These are phyloP conservation scores for Enoplosus armatus DNA, from an alignment of 2,797 vertebrate genomes.

Conservation along the genomic window DNA sequence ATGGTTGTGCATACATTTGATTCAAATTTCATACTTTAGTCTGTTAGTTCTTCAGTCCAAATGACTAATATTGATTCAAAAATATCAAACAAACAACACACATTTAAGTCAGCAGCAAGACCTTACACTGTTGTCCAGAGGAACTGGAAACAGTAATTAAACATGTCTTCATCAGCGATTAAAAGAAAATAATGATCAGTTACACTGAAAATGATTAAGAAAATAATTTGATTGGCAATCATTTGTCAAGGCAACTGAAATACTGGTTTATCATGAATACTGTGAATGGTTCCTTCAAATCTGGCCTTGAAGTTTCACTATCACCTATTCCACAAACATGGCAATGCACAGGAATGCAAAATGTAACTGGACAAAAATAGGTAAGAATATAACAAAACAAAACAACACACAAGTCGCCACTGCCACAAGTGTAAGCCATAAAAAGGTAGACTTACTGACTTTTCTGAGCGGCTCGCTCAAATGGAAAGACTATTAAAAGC, in stretches of 20 bases:
- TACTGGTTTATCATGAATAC: slow-evolving; percentile 67
- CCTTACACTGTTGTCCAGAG: slow-evolving; percentile 60
- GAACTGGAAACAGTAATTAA: slow-evolving; percentile 60
- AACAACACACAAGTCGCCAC: slow-evolving; percentile 54
- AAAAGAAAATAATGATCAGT: slow-evolving; percentile 48
- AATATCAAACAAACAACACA: slow-evolving; percentile 67
- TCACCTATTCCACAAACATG: slow-evolving; percentile 59
- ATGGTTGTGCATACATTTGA: slow-evolving; percentile 41
- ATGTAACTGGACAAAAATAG: slow-evolving; percentile 64
- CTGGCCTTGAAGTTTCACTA: slow-evolving; percentile 50
- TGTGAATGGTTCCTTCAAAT: slow-evolving; percentile 75
- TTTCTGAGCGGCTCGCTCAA: slow-evolving; percentile 52
- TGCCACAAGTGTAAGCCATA: slow-evolving; percentile 47
- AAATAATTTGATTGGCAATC: slow-evolving; percentile 46
- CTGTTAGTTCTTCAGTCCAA: slow-evolving; percentile 59
- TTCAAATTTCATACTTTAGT: slow-evolving; percentile 48
- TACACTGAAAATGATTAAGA: slow-evolving; percentile 34
- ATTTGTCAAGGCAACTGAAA: slow-evolving; percentile 53
- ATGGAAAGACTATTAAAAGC: slow-evolving; percentile 56
- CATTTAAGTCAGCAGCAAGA: slow-evolving; percentile 81
- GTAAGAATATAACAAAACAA: slow-evolving; percentile 44
- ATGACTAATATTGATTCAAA: slow-evolving; percentile 57
- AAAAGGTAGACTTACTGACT: slow-evolving; percentile 42
- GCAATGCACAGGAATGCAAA: slow-evolving; percentile 83
- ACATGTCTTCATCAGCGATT: slow-evolving; percentile 60